Conservation (phyloP, 1,140 invertebrate genomes). For the Manduca sexta region DNA sequence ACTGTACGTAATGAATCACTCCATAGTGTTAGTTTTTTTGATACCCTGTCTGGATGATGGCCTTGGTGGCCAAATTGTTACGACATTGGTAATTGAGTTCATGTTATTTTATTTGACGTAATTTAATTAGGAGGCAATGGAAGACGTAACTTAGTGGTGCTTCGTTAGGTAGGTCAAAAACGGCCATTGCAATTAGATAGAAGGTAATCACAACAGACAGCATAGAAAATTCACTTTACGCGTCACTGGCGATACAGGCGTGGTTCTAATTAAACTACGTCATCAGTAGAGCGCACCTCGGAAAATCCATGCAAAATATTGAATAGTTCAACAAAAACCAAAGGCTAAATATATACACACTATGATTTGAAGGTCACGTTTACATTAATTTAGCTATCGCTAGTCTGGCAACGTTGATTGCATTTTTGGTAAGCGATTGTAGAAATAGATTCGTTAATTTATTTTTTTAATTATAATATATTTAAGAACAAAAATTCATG, state of each 20-base stretch:
- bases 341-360: constrained; percentile 10
- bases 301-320: constrained; percentile 10
- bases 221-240: constrained; percentile 15
- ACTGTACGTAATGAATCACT: too few relatives aligned
- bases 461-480: too few relatives aligned
- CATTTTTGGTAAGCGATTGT: background rate
- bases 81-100: too few relatives aligned
- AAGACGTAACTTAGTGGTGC: background rate
- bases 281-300: constrained; percentile 2
- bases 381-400: constrained; percentile 1
- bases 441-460: too few relatives aligned
- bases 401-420: background rate
- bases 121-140: background rate
- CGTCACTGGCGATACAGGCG: constrained; percentile 5
- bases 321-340: constrained; percentile 11
- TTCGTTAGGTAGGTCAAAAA: constrained; percentile 5
- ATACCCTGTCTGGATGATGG: too few relatives aligned
- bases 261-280: constrained; percentile 21
- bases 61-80: too few relatives aligned
- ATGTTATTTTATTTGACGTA: background rate
- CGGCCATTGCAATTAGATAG: constrained; percentile 6
- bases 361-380: constrained; percentile 6
- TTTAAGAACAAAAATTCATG: too few relatives aligned
- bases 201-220: constrained; percentile 16
- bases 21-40: too few relatives aligned